Conservation (phyloP, 1,140 invertebrate genomes). For the Anadara kagoshimensis region DNA sequence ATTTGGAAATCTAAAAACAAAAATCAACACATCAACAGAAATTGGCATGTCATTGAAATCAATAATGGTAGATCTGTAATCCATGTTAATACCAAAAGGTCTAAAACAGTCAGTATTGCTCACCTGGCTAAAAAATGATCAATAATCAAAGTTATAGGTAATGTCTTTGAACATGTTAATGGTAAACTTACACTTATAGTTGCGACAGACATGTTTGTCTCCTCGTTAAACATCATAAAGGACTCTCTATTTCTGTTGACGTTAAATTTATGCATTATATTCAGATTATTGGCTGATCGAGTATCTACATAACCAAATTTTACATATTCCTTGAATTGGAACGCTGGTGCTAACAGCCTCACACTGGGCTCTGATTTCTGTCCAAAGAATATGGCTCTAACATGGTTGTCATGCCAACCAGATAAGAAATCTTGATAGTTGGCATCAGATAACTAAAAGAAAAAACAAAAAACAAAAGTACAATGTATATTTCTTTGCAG, state of each 20-base stretch:
- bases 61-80: too few species aligned
- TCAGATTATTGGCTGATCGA: constrained; percentile 52
- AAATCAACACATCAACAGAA: too few species aligned
- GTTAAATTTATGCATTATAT: constrained; percentile 76
- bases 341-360: constrained; percentile 91
- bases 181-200: constrained; percentile 78
- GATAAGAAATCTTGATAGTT: constrained; percentile 87
- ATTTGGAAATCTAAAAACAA: too few species aligned
- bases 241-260: constrained; percentile 81
- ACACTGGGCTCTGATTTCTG: constrained; percentile 84
- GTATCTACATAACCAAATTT: constrained; percentile 86
- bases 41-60: too few species aligned
- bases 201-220: constrained; percentile 85
- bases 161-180: too few species aligned
- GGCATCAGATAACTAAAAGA: constrained; percentile 81
- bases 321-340: constrained; percentile 87
- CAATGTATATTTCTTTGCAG: too few species aligned
- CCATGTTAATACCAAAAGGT: too few species aligned
- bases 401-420: constrained; percentile 92
- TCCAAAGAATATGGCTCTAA: constrained; percentile 92
- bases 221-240: constrained; percentile 93
- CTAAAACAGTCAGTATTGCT: too few species aligned
- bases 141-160: too few species aligned
- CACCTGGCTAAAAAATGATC: too few species aligned
- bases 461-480: too few species aligned